Base-by-base conservation (phyloP, 2,113 vertebrate species). In the Rhodinocichla rosea region DNA sequence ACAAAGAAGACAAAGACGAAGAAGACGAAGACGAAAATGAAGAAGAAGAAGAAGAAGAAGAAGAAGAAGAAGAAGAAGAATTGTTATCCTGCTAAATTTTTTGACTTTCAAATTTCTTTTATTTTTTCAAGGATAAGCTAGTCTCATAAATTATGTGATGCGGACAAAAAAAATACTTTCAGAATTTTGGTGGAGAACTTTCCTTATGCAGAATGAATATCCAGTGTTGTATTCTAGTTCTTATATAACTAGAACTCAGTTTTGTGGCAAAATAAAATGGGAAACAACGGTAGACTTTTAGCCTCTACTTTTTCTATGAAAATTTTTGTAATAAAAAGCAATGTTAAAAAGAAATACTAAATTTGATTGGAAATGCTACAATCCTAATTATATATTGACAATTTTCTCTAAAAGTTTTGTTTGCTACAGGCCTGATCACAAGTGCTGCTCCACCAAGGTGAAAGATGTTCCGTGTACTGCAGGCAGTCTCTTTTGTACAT, bases 401-500 rank as follows among this genome's bases (percentile, higher is more conserved):
- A 2, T 71, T 78, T 49, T 23, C 16, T 50, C 17, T 47, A 47
- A 40, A 79, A 79, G 19, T 23, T 18, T 3, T 35, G 7, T 52
- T 86, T 59, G 24, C 18, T 62, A 30, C 19, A 47, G 21, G 17
- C 56, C 19, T 56, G 26, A 42, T 42, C 27, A 49, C 8, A 65
- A 13, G 8, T 17, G 14, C 23, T 20, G 18, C 21, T 62, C 11
- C 26, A 50, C 4, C 2, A 4, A 40, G 10, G 5, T 27, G 24
- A 35, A n/a, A 37, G 12, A 17, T 9, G 3, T 33, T 67, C 18
- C 37, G 12, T 11, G 13, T 15, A 10, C 6, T 55, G 10, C 13
- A 10, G 14, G 10, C 10, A 59, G 3, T 1, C 2, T 3, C 9
- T 40, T 64, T 9, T 14, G 28, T 30, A 6, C 32, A 13, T 7